A percentile compares a stretch with the other conserved stretches of the same genome.
These are phyloP conservation scores for Helobdella robusta DNA, from an alignment of 2,888 invertebrate species.

Conservation along the genomic window DNA sequence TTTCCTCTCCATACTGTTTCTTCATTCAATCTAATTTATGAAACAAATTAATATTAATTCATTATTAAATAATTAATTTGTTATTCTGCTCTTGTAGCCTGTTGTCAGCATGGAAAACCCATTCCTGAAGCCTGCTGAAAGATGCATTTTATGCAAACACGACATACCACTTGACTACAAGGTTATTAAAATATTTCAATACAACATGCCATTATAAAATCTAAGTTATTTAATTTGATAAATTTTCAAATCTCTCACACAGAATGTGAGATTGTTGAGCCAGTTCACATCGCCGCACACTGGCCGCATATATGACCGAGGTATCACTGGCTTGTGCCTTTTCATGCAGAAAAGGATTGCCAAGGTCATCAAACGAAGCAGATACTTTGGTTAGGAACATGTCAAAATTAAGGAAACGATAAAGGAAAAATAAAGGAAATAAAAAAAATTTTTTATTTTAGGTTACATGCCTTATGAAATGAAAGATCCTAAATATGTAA, in stretches of 20 bases:
- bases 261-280: conserved; percentile 75
- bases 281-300: conserved; percentile 94
- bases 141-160: conserved; percentile 73
- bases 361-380: conserved; percentile 65
- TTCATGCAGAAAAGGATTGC: conserved; percentile 67
- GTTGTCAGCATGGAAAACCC: conserved; percentile 56
- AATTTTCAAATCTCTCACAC: too few species aligned
- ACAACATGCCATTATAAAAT: too few species aligned
- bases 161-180: conserved; percentile 78
- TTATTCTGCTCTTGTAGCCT: conserved; percentile 28
- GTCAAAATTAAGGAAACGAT: not conserved
- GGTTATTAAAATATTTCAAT: too few species aligned
- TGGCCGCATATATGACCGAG: conserved; percentile 77
- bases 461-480: conserved; percentile 71
- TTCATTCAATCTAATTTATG: too few species aligned
- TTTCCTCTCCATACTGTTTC: not conserved
- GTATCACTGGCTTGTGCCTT: conserved; percentile 85
- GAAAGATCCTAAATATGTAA: conserved; percentile 68
- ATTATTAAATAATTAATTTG: not conserved
- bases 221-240: too few species aligned
- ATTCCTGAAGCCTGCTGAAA: conserved; percentile 61
- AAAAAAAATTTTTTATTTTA: conserved; percentile 36
- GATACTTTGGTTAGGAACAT: conserved; percentile 57
- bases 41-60: not conserved
- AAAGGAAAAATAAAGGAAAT: not conserved